Conservation (phyloP, 2,888 invertebrate genomes). For the Himalopsyche kuldschensis region DNA sequence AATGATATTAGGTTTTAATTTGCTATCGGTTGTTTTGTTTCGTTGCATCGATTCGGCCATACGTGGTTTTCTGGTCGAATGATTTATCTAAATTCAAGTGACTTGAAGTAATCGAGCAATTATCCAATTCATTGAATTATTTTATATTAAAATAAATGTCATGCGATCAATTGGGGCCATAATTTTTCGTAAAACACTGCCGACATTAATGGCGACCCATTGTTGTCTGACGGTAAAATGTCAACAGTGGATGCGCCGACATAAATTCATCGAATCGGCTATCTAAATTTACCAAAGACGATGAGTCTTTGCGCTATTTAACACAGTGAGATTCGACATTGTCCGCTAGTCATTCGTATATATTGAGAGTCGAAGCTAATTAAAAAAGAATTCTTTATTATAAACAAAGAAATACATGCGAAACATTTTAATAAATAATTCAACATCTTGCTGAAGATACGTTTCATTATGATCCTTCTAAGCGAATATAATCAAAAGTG, state of each 20-base stretch:
- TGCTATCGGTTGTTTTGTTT: not conserved
- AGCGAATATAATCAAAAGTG: too few relatives aligned
- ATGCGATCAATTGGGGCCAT: slow-evolving; percentile 37
- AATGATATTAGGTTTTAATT: not conserved
- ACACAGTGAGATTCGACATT: not conserved
- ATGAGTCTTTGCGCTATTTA: slow-evolving; percentile 2
- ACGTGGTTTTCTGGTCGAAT: slow-evolving; percentile 29
- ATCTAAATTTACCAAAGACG: slow-evolving; percentile 28
- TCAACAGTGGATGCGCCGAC: slow-evolving; percentile 1
- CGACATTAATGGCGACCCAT: slow-evolving; percentile 28
- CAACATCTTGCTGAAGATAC: too few relatives aligned
- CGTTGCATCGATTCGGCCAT: not conserved
- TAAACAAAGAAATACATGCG: not conserved
- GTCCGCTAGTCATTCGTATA: not conserved
- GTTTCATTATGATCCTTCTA: too few relatives aligned
- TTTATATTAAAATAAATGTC: slow-evolving; percentile 41
- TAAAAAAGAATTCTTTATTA: not conserved
- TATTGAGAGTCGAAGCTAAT: not conserved
- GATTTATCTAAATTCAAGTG: slow-evolving; percentile 33
- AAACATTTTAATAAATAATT: too few relatives aligned
- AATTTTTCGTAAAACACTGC: slow-evolving; percentile 34
- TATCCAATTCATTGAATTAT: slow-evolving; percentile 40
- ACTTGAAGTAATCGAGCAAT: slow-evolving; percentile 35
- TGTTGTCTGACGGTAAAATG: slow-evolving; percentile 28
- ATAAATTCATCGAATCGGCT: slow-evolving; percentile 20